Evolutionary conservation across 2,797 vertebrate species (phyloP), one percentile per base, ranked within the genome.

Genomic region (Xyrichtys novacula): DNA sequence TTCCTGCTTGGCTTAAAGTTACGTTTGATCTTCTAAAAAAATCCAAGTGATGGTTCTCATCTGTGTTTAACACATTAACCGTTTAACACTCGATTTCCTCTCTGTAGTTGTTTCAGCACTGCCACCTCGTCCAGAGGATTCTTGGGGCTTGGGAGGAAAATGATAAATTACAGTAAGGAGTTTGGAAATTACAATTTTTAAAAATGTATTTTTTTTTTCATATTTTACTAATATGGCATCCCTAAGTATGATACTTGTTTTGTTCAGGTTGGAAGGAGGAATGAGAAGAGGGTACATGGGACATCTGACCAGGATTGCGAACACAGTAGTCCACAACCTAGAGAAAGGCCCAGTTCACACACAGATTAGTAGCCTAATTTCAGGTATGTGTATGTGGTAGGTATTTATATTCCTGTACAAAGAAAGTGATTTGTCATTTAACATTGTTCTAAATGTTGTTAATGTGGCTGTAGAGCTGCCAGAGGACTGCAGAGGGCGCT

Each of bases 221-320:
- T n/a, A n/a, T 68, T 52, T 67, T 53, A 11, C 19, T 39, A 19
- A 44, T 8, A 12, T 36, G 38, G 7, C 28, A 61, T 63, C 10
- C 25, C 7, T 25, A 38, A 65, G 19, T 48, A 17, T 50, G 3
- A 14, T 26, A 23, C 19, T 11, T 63, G 0, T 0, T 84, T 50
- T 81, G 43, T 81, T 50, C 86, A 99, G 98, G 94, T 94, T 95
- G 29, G 95, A 95, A 50, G 97, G 96, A 0, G 98, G 98, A 1
- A 96, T 96, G 94, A 94, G 98, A 81, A 94, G 96, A 52, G 98
- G 98, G 16, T 96, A 98, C 84, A 99, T 99, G 98, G 98, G 98
- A 38, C 98, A 99, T 92, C 95, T 99, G 48, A 99, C 98, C 0
- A 94, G 98, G 56, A 99, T 99, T 31, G 98, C 98, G 89, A 99